Base-by-base conservation (phyloP, 2,888 invertebrate genomes). In the Ochropleura leucogaster region DNA sequence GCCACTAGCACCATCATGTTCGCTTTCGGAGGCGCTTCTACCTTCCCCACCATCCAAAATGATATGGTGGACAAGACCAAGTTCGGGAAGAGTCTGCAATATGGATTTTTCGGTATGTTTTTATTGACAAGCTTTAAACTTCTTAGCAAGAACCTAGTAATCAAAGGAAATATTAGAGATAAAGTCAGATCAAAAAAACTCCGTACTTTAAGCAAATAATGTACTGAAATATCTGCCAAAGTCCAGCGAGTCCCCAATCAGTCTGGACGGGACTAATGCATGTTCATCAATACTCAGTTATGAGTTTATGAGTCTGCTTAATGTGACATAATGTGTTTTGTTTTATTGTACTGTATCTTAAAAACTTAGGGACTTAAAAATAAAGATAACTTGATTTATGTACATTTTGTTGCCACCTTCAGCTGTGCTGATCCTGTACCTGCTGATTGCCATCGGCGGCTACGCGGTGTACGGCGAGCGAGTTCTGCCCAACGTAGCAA, bases 41-140 rank as follows among this genome's bases (percentile, higher is more conserved):
- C 97, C 3, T 98, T 98, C 93, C 98, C 98, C 4, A 98, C 98
- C 0, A 98, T 98, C 71, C 98, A 98, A 91, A 98, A 98, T 85
- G 98, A 98, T 88, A 98, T 98, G 98, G 93, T 93, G 42, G 97
- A 98, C 79, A 97, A 97, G 87, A 93, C 93, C 9, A 96, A 97
- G 86, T 98, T 98, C 90, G 95, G 97, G n/a, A 96, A 94, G 80
- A 97, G 97, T 77, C 95, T 98, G 40, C 90, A 96, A 40, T 96
- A 97, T 79, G 97, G 97, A 47, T 98, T 97, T 89, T 73, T 94
- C 47, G 97, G 98, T 98, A 92, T 93, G 95, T 49, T 74, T 59
- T 62, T 8, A 44, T 30, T 75, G 53, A 46, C 4, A 16, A 44
- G 44, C 7, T 72, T 20, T 4, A 6, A 62, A 53, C 7, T 72